Conservation (phyloP, 2,797 vertebrate genomes). For the Lacerta viridis region DNA sequence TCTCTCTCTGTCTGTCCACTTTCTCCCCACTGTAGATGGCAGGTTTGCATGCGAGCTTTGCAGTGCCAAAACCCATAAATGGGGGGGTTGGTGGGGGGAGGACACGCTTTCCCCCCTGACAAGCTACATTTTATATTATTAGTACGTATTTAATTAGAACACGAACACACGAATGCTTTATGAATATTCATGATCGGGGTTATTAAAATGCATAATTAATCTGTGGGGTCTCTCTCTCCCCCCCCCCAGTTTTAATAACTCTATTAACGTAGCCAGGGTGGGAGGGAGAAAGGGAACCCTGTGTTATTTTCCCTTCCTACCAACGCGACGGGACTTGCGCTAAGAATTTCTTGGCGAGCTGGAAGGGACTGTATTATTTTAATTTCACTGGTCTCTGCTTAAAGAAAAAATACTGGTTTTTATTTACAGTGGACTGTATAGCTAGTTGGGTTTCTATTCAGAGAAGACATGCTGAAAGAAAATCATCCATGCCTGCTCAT, state of each 20-base stretch:
- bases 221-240: conserved; percentile 12
- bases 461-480: no score
- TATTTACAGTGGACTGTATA: no score
- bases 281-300: not conserved
- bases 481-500: no score
- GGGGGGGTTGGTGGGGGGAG: not conserved
- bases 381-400: no score
- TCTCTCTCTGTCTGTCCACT: no score
- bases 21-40: no score
- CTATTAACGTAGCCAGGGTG: conserved; percentile 64
- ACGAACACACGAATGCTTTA: conserved; percentile 62
- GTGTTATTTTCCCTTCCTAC: no score
- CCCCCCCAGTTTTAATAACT: conserved; percentile 70
- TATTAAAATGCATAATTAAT: conserved; percentile 83
- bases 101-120: conserved; percentile 17
- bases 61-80: not conserved
- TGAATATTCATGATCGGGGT: conserved; percentile 82
- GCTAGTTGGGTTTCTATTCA: no score
- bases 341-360: no score
- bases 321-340: no score
- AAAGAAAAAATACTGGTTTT: no score
- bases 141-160: conserved; percentile 80
- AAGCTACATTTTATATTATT: conserved; percentile 71
- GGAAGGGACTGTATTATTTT: no score
- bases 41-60: not conserved